Evolutionary conservation across 2,113 vertebrate genomes (phyloP), one percentile per base, ranked within the genome.

Genomic region (Camelus dromedarius): DNA sequence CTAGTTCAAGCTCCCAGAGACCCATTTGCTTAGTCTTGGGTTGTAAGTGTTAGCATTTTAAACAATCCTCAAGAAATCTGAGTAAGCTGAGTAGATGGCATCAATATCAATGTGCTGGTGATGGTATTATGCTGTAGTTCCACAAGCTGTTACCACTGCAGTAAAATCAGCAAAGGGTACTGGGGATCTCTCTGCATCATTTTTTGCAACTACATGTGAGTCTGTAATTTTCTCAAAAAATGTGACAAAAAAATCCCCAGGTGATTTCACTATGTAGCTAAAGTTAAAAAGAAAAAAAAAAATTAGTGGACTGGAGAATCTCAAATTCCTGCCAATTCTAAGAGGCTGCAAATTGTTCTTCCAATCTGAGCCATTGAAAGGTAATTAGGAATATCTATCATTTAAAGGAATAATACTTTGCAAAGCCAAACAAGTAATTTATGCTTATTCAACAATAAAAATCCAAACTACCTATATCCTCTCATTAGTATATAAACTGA

Each of bases 341-440:
- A 93, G 13, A 90, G 6, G 70, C 22, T 79, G 26, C n/a, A 92
- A 80, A 77, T 22, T 48, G 56, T 52, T 88, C 58, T 81, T 95
- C 84, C 52, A 92, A 62, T 38, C 52, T 81, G 46, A 85, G 91
- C 38, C 60, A 88, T 0, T 79, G 54, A 86, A 93, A 93, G 22
- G 58, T 84, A 85, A 93, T 64, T 76, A 70, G n/a, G 48, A 94
- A 89, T 70, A 4, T 16, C 86, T 93, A 87, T 28, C 56, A 58
- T 75, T 91, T 81, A 69, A 89, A 73, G 24, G 12, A 91, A 89
- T 46, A 75, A 46, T 38, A 42, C 13, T 93, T 62, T 75, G 9
- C n/a, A 93, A 81, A 95, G 50, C 6, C 67, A 87, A 90, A 87
- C 67, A 95, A 93, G 48, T 56, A 77, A 95, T 84, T 72, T 81